Base-by-base conservation (phyloP, 2,888 invertebrate species). In the Acronicta leporina region DNA sequence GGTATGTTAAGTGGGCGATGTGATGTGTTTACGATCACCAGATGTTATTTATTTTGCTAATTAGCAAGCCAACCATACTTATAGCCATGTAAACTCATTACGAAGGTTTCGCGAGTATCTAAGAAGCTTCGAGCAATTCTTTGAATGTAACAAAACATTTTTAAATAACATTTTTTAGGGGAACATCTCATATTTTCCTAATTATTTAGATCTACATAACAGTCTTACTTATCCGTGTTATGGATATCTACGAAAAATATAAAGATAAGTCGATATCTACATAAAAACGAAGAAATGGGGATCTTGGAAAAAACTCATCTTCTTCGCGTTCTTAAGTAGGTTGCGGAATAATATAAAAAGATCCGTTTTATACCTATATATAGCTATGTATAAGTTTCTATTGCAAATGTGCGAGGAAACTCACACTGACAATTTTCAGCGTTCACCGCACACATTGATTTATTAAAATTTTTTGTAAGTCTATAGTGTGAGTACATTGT, bases 301-400 rank as follows among this genome's bases (percentile, higher is more conserved):
- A 40, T 53, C 68, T 62, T 68, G 53, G 38, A 45, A 67, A 72
- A 61, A 57, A 47, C 14, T 38, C 42, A 11, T 4, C 15, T 16
- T 43, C 27, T 33, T 11, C 33, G 33, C 11, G 33, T 33, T 54
- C 63, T 57, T 52, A 52, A 58, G 68, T 73, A 68, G n/a, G n/a
- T n/a, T 15, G 68, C 58, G 41, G 27, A 62, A 55, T 56, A 54
- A 67, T 52, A 72, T 64, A 60, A 59, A 57, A 56, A 55, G 66
- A 72, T 73, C 70, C 63, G 48, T 58, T 57, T 67, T 68, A 49
- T 42, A 51, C 41, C 63, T 47, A 73, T n/a, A n/a, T n/a, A n/a
- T n/a, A n/a, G n/a, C n/a, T n/a, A n/a, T n/a, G n/a, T n/a, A n/a
- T 72, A 69, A 73, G 63, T 68, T 67, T 73, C 15, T 48, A 62